Evolutionary conservation across 2,888 invertebrate genomes (phyloP), one percentile per base, ranked within the genome.

Genomic region (Synanthedon tipuliformis): DNA sequence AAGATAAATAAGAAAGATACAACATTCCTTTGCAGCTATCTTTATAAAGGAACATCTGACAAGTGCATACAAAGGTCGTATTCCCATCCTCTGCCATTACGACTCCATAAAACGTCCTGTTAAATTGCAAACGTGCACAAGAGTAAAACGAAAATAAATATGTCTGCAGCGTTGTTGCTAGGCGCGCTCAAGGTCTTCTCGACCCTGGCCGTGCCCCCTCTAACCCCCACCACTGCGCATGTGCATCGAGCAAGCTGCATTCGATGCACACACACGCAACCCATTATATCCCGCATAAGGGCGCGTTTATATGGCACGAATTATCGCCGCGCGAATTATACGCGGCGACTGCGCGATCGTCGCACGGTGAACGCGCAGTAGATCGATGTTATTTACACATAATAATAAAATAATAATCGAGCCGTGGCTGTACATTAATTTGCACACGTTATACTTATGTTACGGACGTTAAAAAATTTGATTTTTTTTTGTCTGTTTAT

Each of bases 131-230:
- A 72, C 75, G 73, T 70, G 73, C 76, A 76, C 81, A 78, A 78
- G 78, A 73, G 73, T 75, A 63, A 75, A 83, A 79, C 79, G 76
- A 77, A 81, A 83, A 83, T 82, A 84, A 81, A 78, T 76, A 73
- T 76, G 61, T 59, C 49, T 15, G 49, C 49, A 23, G 49, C 49
- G 73, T 71, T 79, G 86, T 86, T 87, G 81, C 84, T 82, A 85
- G 71, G 83, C 81, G 75, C 70, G 75, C 70, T 77, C 86, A 87
- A 87, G 86, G 87, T 80, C 82, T 76, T 57, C 61, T 56, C 73
- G 79, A 73, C 81, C 81, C 71, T 80, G 80, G 79, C 79, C 76
- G 62, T 78, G 77, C 73, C 69, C 58, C 65, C 66, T 45, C n/a
- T 41, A 16, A 15, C 48, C 51, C 51, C 49, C 66, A 59, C 56